phyloP scores from a whole-genome alignment of 1,140 invertebrate genomes.

The Bombus waltoni region DNA sequence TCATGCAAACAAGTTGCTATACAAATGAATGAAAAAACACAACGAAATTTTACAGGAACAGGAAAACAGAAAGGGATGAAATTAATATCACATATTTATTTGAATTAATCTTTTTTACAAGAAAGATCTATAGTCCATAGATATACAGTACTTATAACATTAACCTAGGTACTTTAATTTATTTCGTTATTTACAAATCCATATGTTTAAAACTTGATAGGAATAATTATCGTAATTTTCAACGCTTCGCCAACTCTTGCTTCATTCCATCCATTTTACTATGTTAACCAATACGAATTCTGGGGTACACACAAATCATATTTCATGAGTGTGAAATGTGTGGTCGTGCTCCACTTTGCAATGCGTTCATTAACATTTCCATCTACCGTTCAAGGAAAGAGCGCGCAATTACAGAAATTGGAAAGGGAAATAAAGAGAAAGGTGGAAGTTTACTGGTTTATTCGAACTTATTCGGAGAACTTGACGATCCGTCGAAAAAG shows the following conservation, averaged over 20 bases:
- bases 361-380: constrained; percentile 45
- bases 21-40: no score
- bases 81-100: no score
- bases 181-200: no score
- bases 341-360: constrained; percentile 51
- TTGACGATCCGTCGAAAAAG: neutral
- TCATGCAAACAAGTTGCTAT: no score
- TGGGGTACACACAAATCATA: constrained; percentile 29
- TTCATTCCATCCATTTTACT: no score
- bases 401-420: constrained; percentile 59
- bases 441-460: constrained; percentile 47
- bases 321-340: constrained; percentile 11
- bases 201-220: neutral
- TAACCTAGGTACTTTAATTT: neutral
- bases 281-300: neutral
- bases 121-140: neutral
- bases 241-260: neutral
- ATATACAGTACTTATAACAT: no score
- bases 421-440: constrained; percentile 58
- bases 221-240: neutral
- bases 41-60: neutral
- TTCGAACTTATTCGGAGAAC: neutral
- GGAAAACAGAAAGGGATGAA: no score
- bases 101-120: neutral
- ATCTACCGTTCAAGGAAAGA: constrained; percentile 28